Percentiles rank a stretch among this genome's conserved stretches.
These are phyloP conservation scores for Cynopterus brachyotis DNA, from an alignment of 2,113 vertebrate genomes.

Conservation along the genomic window DNA sequence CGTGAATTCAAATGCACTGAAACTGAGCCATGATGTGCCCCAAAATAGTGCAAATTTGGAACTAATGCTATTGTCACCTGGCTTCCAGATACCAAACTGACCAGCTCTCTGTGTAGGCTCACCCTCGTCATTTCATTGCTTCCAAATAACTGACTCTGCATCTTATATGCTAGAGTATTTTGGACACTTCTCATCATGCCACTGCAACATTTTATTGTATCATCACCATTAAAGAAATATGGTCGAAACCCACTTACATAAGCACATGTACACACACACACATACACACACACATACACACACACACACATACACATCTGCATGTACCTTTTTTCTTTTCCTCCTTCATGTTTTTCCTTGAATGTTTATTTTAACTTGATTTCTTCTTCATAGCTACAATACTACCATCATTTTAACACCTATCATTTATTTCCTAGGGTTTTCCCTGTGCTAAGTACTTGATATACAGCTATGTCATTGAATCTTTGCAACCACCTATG, in stretches of 20 bases:
- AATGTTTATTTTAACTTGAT: neutral
- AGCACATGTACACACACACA: fast-evolving
- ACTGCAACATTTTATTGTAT: too few species aligned
- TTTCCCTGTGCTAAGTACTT: neutral
- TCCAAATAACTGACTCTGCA: neutral
- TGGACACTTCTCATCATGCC: too few species aligned
- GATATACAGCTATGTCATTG: too few species aligned
- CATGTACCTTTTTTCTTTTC: neutral
- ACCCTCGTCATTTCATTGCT: neutral
- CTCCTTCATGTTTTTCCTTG: neutral
- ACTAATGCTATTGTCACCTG: neutral
- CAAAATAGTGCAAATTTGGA: neutral
- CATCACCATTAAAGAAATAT: neutral
- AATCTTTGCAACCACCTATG: neutral
- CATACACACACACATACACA: neutral
- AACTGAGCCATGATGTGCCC: neutral
- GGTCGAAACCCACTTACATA: neutral
- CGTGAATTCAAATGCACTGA: neutral
- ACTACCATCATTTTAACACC: neutral
- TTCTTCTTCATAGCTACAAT: neutral
- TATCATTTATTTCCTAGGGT: neutral
- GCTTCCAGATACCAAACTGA: neutral
- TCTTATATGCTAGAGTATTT: neutral
- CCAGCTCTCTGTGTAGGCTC: neutral
- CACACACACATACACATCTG: neutral